Base-by-base conservation (phyloP, 2,888 invertebrate genomes). In the Leistus spinibarbis region DNA sequence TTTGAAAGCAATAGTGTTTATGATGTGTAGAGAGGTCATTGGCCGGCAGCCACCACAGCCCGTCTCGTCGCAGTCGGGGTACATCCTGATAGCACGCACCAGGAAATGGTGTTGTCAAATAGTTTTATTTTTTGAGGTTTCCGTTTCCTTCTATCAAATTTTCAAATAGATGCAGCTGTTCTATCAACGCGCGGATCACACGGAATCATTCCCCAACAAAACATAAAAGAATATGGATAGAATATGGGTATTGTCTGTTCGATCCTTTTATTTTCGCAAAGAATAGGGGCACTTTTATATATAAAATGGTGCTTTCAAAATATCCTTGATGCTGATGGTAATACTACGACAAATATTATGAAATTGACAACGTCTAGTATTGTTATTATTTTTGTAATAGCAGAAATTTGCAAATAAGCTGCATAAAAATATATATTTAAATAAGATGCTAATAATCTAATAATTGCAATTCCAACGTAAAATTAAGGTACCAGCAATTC, bases 141-240 rank as follows among this genome's bases (percentile, higher is more conserved):
- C 71, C 71, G 71, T 71, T 71, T 71, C 70, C 70, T 63, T 54
- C 53, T 63, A 71, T 71, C 64, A 54, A 54, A 64, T 71, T 63
- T 64, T 71, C 17, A 57, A 54, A 16, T 63, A 71, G 71, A 54
- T 71, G 71, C 71, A 71, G 53, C 71, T 71, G 71, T 71, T 69
- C 7, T 40, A 40, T 13, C 10, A 40, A 40, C 40, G 40, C 40
- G 40, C 40, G 40, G 40, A 40, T 40, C 40, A 40, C 40, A 40
- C 40, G 40, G 40, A 40, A 40, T 40, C 40, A 40, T 40, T 40
- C 40, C 10, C 40, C 40, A 40, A 40, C 40, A 40, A 40, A 40
- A 40, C 40, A 40, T 40, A 40, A 40, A 40, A 40, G 13, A 13
- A 40, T n/a, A 2, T 13, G 40, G 0, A 7, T 13, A 40, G 7